Evolutionary conservation across 1,140 invertebrate species (phyloP), one percentile per base, ranked within the genome.

Genomic region (Ladona fulva): DNA sequence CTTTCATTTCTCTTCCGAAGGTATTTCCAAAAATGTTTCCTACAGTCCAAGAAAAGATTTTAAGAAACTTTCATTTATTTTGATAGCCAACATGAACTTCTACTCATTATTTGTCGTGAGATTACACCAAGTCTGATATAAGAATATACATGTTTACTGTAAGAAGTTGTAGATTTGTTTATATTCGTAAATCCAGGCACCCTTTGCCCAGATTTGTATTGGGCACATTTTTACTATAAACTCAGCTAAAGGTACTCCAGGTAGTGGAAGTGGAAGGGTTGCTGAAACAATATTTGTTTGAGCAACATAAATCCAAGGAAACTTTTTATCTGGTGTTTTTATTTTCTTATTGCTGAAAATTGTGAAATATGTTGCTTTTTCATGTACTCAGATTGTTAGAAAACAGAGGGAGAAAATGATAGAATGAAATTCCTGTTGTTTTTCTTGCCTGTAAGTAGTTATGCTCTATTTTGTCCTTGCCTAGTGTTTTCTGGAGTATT

Each of bases 281-380:
- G 29, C 29, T 37, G 29, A 37, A 37, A 37, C 29, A 37, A 37
- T 37, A 37, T 37, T 37, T 37, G 29, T 37, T 37, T 37, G 3
- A 8, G 29, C 29, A 37, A 37, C 29, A 37, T 37, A 8, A 37
- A 37, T 37, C 29, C 29, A 37, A 37, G 29, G 29, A 37, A 37
- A 37, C 8, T 37, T 37, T 22, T 66, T 66, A 66, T 19, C 52
- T 66, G 52, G 52, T 22, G n/a, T 66, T 66, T 66, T 66, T 66
- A 66, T 19, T 66, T 66, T 19, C n/a, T 66, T 66, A 19, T 66
- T 66, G n/a, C n/a, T 66, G 52, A 12, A 19, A 16, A 22, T 22
- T 66, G 52, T 66, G 52, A 66, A 22, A 66, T 66, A 12, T 66
- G 52, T 66, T 66, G 52, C 52, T 66, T 66, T 66, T 66, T 66